phyloP scores from a whole-genome alignment of 2,113 vertebrate species.

The Oreochromis aureus region DNA sequence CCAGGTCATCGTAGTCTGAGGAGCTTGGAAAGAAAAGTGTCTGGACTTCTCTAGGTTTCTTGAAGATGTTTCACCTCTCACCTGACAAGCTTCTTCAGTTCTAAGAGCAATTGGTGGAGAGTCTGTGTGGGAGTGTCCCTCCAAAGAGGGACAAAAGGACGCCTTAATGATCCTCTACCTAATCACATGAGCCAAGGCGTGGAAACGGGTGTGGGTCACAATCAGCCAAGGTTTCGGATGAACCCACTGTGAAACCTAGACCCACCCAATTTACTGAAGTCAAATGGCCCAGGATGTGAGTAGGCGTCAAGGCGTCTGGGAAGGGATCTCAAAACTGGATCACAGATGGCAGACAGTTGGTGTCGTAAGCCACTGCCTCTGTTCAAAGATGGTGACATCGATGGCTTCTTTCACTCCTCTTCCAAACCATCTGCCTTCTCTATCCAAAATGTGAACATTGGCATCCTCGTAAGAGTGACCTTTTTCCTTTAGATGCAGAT shows the following conservation, averaged over 20 bases:
- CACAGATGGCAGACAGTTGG: not conserved
- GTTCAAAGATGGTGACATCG: not conserved
- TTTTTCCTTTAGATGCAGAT: not conserved
- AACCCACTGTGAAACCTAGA: not conserved
- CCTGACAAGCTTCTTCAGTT: not conserved
- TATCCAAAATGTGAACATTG: not conserved
- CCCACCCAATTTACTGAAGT: not conserved
- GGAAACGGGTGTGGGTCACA: not conserved
- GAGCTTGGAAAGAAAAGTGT: not conserved
- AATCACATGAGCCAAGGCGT: not conserved
- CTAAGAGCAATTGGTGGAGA: not conserved
- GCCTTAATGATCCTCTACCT: not conserved
- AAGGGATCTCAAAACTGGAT: not conserved
- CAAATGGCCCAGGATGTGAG: not conserved
- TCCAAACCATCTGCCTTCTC: not conserved
- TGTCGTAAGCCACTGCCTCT: not conserved
- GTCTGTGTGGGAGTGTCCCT: not conserved
- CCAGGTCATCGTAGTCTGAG: not conserved
- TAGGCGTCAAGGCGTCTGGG: not conserved
- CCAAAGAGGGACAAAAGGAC: not conserved
- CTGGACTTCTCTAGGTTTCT: not conserved
- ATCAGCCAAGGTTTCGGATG: not conserved
- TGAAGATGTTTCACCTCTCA: not conserved
- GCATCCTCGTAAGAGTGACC: not conserved
- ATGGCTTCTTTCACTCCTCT: not conserved